Evolutionary conservation across 2,888 invertebrate genomes (phyloP).

Genomic region (Pseudanteris insignis): DNA sequence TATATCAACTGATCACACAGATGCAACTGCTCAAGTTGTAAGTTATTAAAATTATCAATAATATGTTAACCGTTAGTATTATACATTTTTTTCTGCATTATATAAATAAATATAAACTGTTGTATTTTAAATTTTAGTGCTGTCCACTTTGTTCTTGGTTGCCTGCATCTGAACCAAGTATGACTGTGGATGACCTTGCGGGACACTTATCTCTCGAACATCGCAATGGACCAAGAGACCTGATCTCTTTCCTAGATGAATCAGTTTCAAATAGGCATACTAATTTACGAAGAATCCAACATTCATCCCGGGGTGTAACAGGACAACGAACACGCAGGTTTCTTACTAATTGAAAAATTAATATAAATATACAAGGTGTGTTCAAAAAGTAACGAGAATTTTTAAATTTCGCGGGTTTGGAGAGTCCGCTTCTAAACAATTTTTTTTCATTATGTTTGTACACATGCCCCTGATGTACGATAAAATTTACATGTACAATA

Average conservation of each 20-base stretch:
- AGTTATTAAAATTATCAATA: too few relatives aligned
- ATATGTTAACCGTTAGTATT: too few relatives aligned
- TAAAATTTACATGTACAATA: too few relatives aligned
- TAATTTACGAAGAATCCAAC: slow-evolving; percentile 80
- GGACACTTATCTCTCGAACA: slow-evolving; percentile 96
- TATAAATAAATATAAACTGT: too few relatives aligned
- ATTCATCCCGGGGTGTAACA: slow-evolving; percentile 76
- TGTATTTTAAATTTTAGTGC: slow-evolving; percentile 72
- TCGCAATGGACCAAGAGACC: slow-evolving; percentile 86
- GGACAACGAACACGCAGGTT: slow-evolving; percentile 80
- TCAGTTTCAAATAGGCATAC: slow-evolving; percentile 81
- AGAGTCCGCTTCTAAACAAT: too few relatives aligned
- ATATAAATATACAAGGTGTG: neutral
- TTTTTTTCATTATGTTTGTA: too few relatives aligned
- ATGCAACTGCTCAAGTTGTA: slow-evolving; percentile 89
- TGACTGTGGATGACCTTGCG: slow-evolving; percentile 97
- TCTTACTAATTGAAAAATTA: slow-evolving; percentile 3
- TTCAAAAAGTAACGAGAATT: too few relatives aligned
- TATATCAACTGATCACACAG: slow-evolving; percentile 90
- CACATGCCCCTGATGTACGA: too few relatives aligned
- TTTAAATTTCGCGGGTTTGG: too few relatives aligned
- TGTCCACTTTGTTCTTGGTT: slow-evolving; percentile 97
- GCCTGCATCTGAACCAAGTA: slow-evolving; percentile 96
- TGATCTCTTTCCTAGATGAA: slow-evolving; percentile 93
- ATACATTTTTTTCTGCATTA: too few relatives aligned